These are phyloP conservation scores for Thysanoteuthis rhombus DNA, from an alignment of 2,888 invertebrate genomes.

Conservation along the genomic window DNA sequence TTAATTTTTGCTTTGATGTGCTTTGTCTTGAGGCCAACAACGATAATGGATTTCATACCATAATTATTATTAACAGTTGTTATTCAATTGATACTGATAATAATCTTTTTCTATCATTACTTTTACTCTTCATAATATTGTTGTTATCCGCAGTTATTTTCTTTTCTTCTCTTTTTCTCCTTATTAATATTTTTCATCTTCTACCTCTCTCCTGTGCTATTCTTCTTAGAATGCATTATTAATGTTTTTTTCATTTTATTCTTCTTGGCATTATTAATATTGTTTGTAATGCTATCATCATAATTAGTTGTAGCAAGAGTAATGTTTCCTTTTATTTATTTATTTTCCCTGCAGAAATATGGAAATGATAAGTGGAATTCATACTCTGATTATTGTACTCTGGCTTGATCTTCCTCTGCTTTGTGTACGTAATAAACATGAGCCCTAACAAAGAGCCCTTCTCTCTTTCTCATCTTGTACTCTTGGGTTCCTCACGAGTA, in stretches of 20 bases:
- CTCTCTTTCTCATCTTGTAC: background rate
- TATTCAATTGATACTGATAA: too few species aligned
- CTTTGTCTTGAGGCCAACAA: too few species aligned
- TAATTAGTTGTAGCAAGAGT: too few species aligned
- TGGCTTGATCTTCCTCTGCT: background rate
- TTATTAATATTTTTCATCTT: too few species aligned
- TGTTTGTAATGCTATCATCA: background rate
- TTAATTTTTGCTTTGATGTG: too few species aligned
- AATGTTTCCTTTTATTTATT: background rate
- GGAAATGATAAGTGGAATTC: slow-evolving; percentile 12
- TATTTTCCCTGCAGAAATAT: background rate
- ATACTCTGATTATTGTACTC: background rate
- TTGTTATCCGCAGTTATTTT: too few species aligned
- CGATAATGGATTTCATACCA: too few species aligned
- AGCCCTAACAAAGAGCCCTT: background rate
- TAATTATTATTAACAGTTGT: too few species aligned
- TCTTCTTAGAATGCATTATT: background rate
- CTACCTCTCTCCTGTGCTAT: background rate
- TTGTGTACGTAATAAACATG: background rate
- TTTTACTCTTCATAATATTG: too few species aligned
- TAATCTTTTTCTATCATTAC: too few species aligned
- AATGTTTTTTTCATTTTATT: background rate
- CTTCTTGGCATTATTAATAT: background rate
- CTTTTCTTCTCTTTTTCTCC: too few species aligned
- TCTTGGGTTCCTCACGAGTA: background rate